Evolutionary conservation across 2,888 invertebrate species (phyloP).

Genomic region (Plemyria rubiginata): DNA sequence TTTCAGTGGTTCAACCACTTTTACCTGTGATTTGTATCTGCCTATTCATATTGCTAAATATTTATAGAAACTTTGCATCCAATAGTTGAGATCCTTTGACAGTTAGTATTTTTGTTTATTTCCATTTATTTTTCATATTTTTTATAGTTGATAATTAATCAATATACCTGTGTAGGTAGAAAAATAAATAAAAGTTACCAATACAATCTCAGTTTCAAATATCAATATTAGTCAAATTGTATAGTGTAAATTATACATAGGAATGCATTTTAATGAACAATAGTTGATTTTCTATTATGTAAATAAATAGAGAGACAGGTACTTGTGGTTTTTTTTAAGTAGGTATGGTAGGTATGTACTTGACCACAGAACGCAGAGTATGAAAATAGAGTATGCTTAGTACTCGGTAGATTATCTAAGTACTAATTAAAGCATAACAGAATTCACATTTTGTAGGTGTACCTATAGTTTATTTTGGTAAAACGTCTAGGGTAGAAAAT

Average conservation of each 20-base stretch:
- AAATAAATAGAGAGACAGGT: not conserved
- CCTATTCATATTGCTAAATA: slow-evolving; percentile 9
- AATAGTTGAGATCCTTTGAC: not conserved
- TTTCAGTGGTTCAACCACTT: slow-evolving; percentile 28
- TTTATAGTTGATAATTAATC: not conserved
- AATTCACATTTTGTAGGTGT: slow-evolving; percentile 1
- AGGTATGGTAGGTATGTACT: not conserved
- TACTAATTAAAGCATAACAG: not conserved
- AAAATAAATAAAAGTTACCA: slow-evolving; percentile 14
- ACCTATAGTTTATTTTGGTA: not conserved
- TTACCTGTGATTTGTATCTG: slow-evolving; percentile 29
- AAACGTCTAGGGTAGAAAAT: no score
- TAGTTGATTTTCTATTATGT: not conserved
- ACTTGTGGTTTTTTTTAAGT: not conserved
- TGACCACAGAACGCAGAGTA: no score
- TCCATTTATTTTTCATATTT: not conserved
- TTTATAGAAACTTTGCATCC: not conserved
- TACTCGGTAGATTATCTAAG: slow-evolving; percentile 12
- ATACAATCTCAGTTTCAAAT: slow-evolving; percentile 11
- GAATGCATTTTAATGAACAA: slow-evolving; percentile 3
- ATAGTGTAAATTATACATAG: not conserved
- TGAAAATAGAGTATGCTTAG: not conserved
- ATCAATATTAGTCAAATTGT: not conserved
- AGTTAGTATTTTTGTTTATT: not conserved
- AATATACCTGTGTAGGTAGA: not conserved